phyloP scores from a whole-genome alignment of 2,113 vertebrate genomes.

The Onychorhynchus coronatus region DNA sequence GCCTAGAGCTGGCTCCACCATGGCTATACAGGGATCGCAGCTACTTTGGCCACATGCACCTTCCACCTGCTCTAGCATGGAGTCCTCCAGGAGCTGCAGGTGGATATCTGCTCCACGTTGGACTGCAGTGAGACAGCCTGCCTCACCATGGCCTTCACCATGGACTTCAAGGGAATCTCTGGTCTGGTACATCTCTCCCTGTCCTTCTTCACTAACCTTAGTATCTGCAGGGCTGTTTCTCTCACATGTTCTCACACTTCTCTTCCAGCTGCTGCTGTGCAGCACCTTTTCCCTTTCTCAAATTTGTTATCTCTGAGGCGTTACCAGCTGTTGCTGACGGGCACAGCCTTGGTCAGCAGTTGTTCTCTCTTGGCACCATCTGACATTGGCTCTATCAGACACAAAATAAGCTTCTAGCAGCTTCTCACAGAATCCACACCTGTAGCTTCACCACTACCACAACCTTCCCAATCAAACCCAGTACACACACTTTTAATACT shows the following conservation, averaged over 20 bases:
- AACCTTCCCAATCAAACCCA: background rate
- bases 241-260: background rate
- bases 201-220: background rate
- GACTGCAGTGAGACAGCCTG: background rate
- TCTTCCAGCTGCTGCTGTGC: accelerated
- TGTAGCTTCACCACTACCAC: background rate
- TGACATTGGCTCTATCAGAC: background rate
- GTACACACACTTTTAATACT: background rate
- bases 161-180: background rate
- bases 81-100: background rate
- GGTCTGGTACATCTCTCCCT: accelerated
- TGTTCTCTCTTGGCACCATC: accelerated
- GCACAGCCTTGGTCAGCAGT: accelerated
- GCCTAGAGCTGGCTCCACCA: background rate
- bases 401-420: background rate
- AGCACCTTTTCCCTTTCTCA: background rate
- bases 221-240: background rate
- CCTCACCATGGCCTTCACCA: background rate
- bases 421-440: background rate
- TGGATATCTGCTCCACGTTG: background rate
- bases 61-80: background rate
- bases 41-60: background rate
- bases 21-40: background rate
- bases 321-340: background rate
- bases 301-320: background rate